Evolutionary conservation across 2,888 invertebrate species (phyloP).

Genomic region (Scaptodrosophila latifasciaeformis): DNA sequence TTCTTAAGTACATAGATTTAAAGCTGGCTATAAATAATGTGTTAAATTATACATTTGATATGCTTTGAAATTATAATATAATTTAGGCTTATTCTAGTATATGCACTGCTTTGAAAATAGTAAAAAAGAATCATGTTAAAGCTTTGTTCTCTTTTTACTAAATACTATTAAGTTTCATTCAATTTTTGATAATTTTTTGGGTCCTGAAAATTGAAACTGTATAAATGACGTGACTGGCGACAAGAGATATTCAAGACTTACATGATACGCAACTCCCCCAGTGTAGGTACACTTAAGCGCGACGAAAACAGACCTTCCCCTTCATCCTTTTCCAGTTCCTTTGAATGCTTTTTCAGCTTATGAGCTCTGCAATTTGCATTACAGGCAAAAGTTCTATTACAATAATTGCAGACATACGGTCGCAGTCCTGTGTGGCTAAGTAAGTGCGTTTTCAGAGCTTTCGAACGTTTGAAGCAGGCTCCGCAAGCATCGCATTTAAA

Average conservation of each 20-base stretch:
- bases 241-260: constrained; percentile 37
- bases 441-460: constrained; percentile 72
- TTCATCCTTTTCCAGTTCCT: constrained; percentile 66
- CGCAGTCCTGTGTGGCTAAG: constrained; percentile 72
- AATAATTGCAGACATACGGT: constrained; percentile 73
- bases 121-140: no score
- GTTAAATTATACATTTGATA: no score
- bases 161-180: no score
- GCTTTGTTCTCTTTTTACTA: no score
- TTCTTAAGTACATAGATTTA: no score
- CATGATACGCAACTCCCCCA: constrained; percentile 71
- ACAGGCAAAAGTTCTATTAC: constrained; percentile 72
- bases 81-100: no score
- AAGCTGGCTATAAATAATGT: no score
- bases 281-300: constrained; percentile 68
- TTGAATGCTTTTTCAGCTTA: constrained; percentile 71
- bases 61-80: no score
- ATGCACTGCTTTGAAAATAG: no score
- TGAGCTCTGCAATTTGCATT: constrained; percentile 73
- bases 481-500: constrained; percentile 72
- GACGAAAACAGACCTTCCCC: constrained; percentile 56
- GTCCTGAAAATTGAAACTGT: no score
- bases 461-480: constrained; percentile 70
- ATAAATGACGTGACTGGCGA: constrained; percentile 20
- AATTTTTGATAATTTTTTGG: no score